phyloP scores from a whole-genome alignment of 2,888 invertebrate species.

The Cephus rjabovi region DNA sequence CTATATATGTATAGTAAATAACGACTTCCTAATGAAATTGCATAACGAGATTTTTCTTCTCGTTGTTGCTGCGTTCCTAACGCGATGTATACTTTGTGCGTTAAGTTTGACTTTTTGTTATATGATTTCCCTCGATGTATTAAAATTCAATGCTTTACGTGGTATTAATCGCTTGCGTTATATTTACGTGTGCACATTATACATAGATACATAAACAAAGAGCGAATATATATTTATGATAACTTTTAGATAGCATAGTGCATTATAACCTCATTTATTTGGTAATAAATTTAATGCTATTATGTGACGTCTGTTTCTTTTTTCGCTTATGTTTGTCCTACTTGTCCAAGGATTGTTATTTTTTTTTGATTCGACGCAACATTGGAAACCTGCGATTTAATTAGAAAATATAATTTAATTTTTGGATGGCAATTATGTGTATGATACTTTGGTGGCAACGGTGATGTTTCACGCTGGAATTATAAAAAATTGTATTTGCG shows the following conservation, averaged over 20 bases:
- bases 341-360: conserved; percentile 21
- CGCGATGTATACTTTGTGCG: not conserved
- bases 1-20: too few species aligned
- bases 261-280: conserved; percentile 58
- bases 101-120: conserved; percentile 2
- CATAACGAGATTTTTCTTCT: not conserved
- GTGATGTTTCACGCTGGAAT: not conserved
- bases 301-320: conserved; percentile 64
- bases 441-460: not conserved
- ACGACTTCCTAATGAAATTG: too few species aligned
- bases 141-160: not conserved
- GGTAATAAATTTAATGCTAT: conserved; percentile 65
- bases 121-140: not conserved
- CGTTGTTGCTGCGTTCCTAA: not conserved
- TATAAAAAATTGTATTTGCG: not conserved
- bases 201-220: conserved; percentile 12
- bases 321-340: conserved; percentile 56
- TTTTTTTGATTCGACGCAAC: conserved; percentile 3
- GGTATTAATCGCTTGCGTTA: conserved; percentile 4
- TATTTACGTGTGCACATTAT: not conserved
- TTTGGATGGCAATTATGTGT: not conserved
- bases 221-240: conserved; percentile 15
- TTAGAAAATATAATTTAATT: not conserved
- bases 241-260: conserved; percentile 54
- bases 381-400: not conserved